These are phyloP conservation scores for Lepus oiostolus DNA, from an alignment of 2,797 vertebrate species.

Conservation along the genomic window DNA sequence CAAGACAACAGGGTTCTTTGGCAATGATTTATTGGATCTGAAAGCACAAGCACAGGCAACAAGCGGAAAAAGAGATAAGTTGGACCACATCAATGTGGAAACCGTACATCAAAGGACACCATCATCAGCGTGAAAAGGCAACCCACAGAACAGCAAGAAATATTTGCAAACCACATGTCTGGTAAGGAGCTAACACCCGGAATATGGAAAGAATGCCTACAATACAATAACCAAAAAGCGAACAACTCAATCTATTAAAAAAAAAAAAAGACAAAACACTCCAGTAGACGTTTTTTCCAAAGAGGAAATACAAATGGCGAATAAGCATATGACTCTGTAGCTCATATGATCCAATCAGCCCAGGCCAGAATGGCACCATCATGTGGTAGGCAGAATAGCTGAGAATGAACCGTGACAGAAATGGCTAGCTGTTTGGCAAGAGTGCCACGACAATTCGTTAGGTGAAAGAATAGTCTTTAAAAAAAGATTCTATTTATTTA, in stretches of 20 bases:
- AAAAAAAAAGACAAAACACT: not conserved
- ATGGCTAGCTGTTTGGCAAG: not conserved
- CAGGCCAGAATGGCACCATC: not conserved
- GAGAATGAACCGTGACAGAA: not conserved
- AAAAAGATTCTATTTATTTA: too few species aligned
- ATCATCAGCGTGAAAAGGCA: not conserved
- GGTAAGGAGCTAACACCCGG: not conserved
- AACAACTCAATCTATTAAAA: not conserved
- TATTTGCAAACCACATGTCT: not conserved
- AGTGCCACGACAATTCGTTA: not conserved
- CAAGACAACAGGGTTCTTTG: constrained; percentile 2
- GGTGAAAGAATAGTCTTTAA: not conserved
- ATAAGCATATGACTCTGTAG: not conserved
- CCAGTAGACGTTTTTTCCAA: not conserved
- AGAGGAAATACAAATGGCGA: not conserved
- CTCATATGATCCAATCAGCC: not conserved
- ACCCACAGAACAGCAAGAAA: not conserved
- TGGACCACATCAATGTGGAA: not conserved
- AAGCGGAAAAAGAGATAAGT: not conserved
- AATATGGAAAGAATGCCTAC: not conserved
- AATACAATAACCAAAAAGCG: not conserved
- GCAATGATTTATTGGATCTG: constrained; percentile 11
- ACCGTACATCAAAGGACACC: not conserved
- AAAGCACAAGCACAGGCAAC: constrained; percentile 2
- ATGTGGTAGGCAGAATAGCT: not conserved